Base-by-base conservation (phyloP, 2,113 vertebrate species). In the Ageneiosus marmoratus region DNA sequence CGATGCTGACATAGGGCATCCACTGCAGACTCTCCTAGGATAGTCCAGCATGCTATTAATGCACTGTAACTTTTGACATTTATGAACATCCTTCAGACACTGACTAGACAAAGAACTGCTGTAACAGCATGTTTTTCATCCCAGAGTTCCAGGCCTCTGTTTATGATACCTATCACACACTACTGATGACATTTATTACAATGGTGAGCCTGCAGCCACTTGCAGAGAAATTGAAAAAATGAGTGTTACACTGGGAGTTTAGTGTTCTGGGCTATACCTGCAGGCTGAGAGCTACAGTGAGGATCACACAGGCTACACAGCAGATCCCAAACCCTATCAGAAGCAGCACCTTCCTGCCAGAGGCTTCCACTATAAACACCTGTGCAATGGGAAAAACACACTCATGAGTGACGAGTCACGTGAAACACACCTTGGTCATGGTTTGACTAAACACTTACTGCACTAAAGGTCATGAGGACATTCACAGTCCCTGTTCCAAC, bases 1-100 rank as follows among this genome's bases (percentile, higher is more conserved):
- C 18, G 2, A 98, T 97, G 94, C 98, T 98, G 87, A 98, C 0
- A 22, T 96, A 96, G 0, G 96, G 94, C 95, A 99, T 96, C 96
- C 97, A 96, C 0, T 91, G 51, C 51, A 96, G 10, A 0, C 72
- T 91, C 6, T 89, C 89, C 94, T 95, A 88, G 83, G 85, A 90
- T 79, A 88, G 69, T 89, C 82, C 50, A 79, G 5, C 41, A 34
- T 32, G 56, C 74, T 77, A 84, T 85, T 70, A 58, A 4, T 44
- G 58, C 65, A 24, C 24, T 46, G 56, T 62, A 32, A 80, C 75
- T 56, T 2, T 37, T 53, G 41, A 41, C 50, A 29, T 83, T 87
- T 79, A 84, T 83, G 77, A 50, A 41, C 62, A 74, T 83, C 72
- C 75, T 77, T 77, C 65, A 70, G 86, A 81, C 29, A 78, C 60